Percentiles rank a stretch among this genome's conserved stretches.
Conservation (phyloP, 2,113 vertebrate genomes). For the Felis chaus region DNA sequence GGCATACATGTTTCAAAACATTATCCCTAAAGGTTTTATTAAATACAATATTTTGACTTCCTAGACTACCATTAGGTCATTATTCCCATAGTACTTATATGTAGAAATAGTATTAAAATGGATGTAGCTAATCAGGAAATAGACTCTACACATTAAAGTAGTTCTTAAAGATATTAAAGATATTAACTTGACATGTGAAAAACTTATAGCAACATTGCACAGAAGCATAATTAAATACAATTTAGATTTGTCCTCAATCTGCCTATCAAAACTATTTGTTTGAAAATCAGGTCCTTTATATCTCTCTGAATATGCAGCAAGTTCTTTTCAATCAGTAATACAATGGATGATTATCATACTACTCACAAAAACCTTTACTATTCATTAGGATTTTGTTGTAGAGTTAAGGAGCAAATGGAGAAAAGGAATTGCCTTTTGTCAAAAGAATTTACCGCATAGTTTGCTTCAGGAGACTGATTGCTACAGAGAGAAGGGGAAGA, state of each 20-base stretch:
- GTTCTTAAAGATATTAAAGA: slow-evolving; percentile 63
- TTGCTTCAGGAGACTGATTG: slow-evolving; percentile 55
- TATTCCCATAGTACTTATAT: slow-evolving; percentile 15
- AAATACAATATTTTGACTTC: slow-evolving; percentile 73
- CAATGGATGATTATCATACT: slow-evolving; percentile 73
- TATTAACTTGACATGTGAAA: slow-evolving; percentile 68
- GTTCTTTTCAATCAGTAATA: slow-evolving; percentile 79
- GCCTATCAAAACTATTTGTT: slow-evolving; percentile 71
- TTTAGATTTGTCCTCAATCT: slow-evolving; percentile 71
- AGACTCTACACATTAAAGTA: slow-evolving; percentile 43
- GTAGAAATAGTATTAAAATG: slow-evolving; percentile 55
- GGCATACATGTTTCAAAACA: not conserved
- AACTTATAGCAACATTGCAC: slow-evolving; percentile 49
- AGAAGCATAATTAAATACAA: slow-evolving; percentile 70
- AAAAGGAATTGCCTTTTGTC: slow-evolving; percentile 59
- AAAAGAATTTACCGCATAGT: slow-evolving; percentile 61
- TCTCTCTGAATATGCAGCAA: slow-evolving; percentile 67
- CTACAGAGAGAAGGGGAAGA: slow-evolving; percentile 58
- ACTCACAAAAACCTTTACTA: slow-evolving; percentile 72
- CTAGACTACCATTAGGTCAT: slow-evolving; percentile 31
- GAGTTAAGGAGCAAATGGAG: slow-evolving; percentile 66
- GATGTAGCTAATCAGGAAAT: slow-evolving; percentile 57
- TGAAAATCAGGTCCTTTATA: slow-evolving; percentile 73
- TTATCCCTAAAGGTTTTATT: slow-evolving; percentile 44
- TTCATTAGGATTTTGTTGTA: slow-evolving; percentile 76